Conservation (phyloP, 2,888 invertebrate genomes). For the Branchellion lobata region DNA sequence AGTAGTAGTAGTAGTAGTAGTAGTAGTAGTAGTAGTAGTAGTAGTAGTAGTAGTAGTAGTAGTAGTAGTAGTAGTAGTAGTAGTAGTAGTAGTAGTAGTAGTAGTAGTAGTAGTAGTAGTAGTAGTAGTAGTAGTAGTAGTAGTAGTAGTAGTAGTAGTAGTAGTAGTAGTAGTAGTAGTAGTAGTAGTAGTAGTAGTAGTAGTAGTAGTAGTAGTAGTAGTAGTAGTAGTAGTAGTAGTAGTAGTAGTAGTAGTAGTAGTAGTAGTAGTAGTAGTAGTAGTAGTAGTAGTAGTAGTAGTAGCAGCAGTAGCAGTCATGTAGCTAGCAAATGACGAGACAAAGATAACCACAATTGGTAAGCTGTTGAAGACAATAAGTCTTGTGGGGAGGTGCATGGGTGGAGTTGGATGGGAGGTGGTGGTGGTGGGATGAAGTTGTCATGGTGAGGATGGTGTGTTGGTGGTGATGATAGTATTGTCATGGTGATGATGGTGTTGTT, state of each 20-base stretch:
- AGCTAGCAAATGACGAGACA: no score
- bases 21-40: no score
- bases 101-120: constrained; percentile 41
- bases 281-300: constrained; percentile 41
- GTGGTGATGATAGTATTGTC: no score
- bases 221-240: constrained; percentile 39
- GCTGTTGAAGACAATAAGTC: no score
- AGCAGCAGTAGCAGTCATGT: constrained; percentile 27
- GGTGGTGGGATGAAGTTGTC: no score
- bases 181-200: constrained; percentile 39
- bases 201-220: constrained; percentile 38
- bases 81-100: constrained; percentile 42
- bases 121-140: constrained; percentile 38
- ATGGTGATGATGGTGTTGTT: no score
- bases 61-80: constrained; percentile 35
- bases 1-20: no score
- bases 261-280: constrained; percentile 41
- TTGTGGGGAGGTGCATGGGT: no score
- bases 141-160: constrained; percentile 38
- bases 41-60: constrained; percentile 32
- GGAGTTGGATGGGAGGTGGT: no score
- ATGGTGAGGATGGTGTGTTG: no score
- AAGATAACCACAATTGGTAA: no score
- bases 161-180: constrained; percentile 38
- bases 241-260: constrained; percentile 41